Percentiles rank a stretch among this genome's conserved stretches.
Evolutionary conservation across 2,113 vertebrate species (phyloP).

Genomic region (Protobothrops mucrosquamatus): DNA sequence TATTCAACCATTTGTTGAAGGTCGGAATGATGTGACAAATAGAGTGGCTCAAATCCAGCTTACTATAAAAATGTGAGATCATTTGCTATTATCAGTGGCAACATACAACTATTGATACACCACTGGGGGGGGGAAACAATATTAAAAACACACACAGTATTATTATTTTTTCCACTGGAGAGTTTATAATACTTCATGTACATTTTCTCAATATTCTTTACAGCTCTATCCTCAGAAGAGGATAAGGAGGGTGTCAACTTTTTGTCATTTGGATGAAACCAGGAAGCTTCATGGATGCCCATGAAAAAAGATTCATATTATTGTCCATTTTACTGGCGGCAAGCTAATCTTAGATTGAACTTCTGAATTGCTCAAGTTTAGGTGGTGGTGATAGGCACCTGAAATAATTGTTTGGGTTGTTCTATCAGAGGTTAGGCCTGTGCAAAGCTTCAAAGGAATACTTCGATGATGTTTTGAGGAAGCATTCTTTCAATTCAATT

Average conservation of each 20-base stretch:
- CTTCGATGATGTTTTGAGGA: background rate
- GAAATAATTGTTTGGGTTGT: background rate
- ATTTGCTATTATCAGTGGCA: background rate
- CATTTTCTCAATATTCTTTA: background rate
- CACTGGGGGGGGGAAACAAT: background rate
- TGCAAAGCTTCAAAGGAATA: background rate
- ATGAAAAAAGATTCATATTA: background rate
- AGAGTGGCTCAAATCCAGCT: background rate
- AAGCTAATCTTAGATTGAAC: background rate
- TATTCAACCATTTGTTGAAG: background rate
- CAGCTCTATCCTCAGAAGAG: background rate
- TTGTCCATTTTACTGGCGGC: background rate
- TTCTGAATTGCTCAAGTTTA: background rate
- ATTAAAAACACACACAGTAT: background rate
- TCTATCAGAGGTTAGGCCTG: background rate
- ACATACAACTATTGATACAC: background rate
- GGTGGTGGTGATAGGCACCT: background rate
- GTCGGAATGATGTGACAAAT: background rate
- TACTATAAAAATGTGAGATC: background rate
- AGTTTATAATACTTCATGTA: background rate
- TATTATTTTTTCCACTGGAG: background rate
- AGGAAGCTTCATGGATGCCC: background rate
- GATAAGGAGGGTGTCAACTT: background rate
- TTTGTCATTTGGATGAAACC: background rate
- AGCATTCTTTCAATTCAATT: background rate